Base-by-base conservation (phyloP, 2,888 invertebrate species). In the Ephialtes manifestator region DNA sequence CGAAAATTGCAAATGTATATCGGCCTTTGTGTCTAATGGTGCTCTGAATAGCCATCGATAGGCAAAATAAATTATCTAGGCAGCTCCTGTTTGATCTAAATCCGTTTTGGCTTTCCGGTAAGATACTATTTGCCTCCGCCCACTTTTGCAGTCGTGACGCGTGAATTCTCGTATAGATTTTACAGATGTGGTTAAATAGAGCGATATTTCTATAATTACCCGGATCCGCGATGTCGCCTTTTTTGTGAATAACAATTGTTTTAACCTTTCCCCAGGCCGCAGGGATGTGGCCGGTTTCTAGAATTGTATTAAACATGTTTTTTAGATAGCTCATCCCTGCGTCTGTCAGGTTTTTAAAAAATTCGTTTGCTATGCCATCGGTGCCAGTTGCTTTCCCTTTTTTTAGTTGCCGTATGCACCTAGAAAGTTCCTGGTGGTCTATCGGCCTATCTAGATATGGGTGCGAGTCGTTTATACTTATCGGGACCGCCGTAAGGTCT, bases 1-100 rank as follows among this genome's bases (percentile, higher is more conserved):
- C 63, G 28, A 75, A 63, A 4, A 84, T 77, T 8, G 83, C 81
- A 67, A 77, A 89, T 10, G 85, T 15, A 46, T 79, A 78, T 10
- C 55, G 35, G 20, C 74, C 68, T 53, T 28, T 39, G 20, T 65
- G 63, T 15, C 75, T 74, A 18, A 83, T 24, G 5, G 84, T 65
- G 15, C 72, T 18, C 13, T 87, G 79, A 0, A 86, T 77, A 4
- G 18, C 35, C 13, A 63, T 7, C 24, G 35, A 13, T 1, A 75
- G 15, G 8, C 63, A 24, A 39, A 58, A 74, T 3, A 74, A 51
- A 18, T 75, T 75, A 58, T 60, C 60, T 11, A 24, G 4, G 20
- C 63, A 75, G 8, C 31, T 48, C 43, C 75, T 60, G 15, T 75
- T 46, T 15, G 43, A 20, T 20, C 15, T 65, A 43, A 65, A 65